Evolutionary conservation across 2,797 vertebrate genomes (phyloP).

Genomic region (Esox masquinongy): DNA sequence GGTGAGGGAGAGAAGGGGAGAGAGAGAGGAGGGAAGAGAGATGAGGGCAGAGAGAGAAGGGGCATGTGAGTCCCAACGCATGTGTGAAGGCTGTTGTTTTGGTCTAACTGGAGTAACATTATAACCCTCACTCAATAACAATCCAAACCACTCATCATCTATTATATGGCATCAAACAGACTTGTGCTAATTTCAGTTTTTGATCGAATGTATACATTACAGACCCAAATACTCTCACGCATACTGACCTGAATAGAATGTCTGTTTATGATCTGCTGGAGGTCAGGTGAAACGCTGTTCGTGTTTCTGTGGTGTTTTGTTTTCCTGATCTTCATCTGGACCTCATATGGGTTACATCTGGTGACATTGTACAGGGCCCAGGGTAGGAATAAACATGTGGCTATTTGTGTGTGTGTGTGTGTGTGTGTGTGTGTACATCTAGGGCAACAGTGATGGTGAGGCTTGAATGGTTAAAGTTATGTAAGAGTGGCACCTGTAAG

Average conservation of each 20-base stretch:
- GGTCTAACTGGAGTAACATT: conserved; percentile 9
- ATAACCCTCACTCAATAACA: neutral
- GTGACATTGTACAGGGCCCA: conserved; percentile 5
- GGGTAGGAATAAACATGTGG: neutral
- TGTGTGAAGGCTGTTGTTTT: conserved; percentile 43
- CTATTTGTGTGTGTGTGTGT: neutral
- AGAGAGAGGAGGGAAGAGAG: too few relatives aligned
- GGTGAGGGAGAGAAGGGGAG: conserved; percentile 18
- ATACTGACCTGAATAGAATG: neutral
- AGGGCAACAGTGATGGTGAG: conserved; percentile 43
- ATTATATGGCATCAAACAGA: neutral
- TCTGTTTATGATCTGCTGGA: conserved; percentile 46
- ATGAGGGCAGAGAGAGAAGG: too few relatives aligned
- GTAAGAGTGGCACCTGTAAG: neutral
- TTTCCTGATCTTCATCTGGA: conserved; percentile 59
- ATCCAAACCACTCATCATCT: neutral
- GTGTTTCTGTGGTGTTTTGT: conserved; percentile 60
- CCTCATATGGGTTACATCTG: conserved; percentile 68
- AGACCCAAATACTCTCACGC: neutral
- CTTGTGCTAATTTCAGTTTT: neutral
- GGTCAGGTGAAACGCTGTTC: conserved; percentile 56
- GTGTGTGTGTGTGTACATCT: neutral
- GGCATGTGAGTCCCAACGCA: conserved; percentile 42
- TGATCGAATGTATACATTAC: neutral
- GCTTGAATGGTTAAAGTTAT: neutral